These are phyloP conservation scores for Oegoconia quadripuncta DNA, from an alignment of 2,888 invertebrate species.

Conservation along the genomic window DNA sequence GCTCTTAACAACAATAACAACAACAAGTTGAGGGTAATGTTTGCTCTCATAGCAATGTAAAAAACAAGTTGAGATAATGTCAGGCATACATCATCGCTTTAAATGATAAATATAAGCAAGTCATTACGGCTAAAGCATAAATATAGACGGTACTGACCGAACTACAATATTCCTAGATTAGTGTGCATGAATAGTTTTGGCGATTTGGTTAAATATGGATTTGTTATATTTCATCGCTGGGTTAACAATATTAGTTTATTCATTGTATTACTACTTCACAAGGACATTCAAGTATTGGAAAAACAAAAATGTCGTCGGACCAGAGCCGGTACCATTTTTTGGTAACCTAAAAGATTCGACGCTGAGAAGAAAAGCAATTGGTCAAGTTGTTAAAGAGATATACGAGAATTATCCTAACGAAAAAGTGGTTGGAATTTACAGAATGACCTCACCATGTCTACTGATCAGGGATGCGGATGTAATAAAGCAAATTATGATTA, in stretches of 20 bases:
- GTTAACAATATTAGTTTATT: neutral
- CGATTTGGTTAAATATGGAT: neutral
- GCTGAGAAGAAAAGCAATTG: conserved; percentile 27
- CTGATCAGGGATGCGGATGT: conserved; percentile 48
- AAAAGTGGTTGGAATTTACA: conserved; percentile 48
- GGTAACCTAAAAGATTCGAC: conserved; percentile 39
- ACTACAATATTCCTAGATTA: neutral
- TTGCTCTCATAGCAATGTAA: too few species aligned
- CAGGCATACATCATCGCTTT: too few species aligned
- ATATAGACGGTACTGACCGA: too few species aligned
- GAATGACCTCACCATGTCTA: conserved; percentile 40
- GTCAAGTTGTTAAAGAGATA: conserved; percentile 29
- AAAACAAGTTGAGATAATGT: too few species aligned
- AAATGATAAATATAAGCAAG: too few species aligned
- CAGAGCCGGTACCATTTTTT: conserved; percentile 36
- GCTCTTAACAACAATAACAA: too few species aligned
- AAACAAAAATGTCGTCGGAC: conserved; percentile 33
- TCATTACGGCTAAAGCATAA: too few species aligned
- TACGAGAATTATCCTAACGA: conserved; percentile 42
- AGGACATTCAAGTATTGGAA: conserved; percentile 48
- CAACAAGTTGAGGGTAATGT: too few species aligned
- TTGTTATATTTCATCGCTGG: neutral
- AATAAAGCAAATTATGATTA: conserved; percentile 46
- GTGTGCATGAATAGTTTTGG: neutral
- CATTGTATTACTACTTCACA: conserved; percentile 37